Base-by-base conservation (phyloP, 2,888 invertebrate species). In the Synergus gifuensis region DNA sequence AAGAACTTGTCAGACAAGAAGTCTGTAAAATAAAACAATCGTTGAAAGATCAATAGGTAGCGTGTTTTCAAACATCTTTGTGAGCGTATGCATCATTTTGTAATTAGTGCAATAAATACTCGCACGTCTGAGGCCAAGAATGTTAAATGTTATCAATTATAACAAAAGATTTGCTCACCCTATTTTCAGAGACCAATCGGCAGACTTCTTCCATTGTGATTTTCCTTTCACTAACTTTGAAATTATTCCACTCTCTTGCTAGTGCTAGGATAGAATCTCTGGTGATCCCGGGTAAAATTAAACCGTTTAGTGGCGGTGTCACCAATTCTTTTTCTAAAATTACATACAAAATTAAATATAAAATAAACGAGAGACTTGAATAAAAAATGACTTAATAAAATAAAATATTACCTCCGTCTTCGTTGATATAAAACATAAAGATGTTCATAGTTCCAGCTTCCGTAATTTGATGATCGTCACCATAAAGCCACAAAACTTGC, bases 401-500 rank as follows among this genome's bases (percentile, higher is more conserved):
- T 40, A 63, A 60, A 66, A 60, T 88, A 92, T 92, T 92, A 98
- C 98, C 97, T 94, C 98, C 99, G 90, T 97, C 93, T 78, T 98
- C 96, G 90, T 99, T 97, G 84, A 96, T 94, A 93, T 95, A 96
- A 88, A 97, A 95, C 91, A 98, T 94, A 92, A 99, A 99, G 78
- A 99, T 95, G 91, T 99, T 99, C 99, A 99, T 99, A 16, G 99
- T 97, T 77, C 99, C 99, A 67, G 98, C 98, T 94, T 99, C 99
- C 0, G 99, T 99, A 42, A 99, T 91, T 91, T 98, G 95, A 90
- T 98, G 96, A 88, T 99, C 96, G 0, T 97, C 96, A 3, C 99
- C 99, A 90, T 96, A 98, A 62, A 99, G 93, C 99, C 99, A 99
- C 78, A 99, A 92, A 11, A 98, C 98, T 93, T 99, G 99, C 87